These are phyloP conservation scores for Glossosoma conforme DNA, from an alignment of 1,140 invertebrate genomes.

Conservation along the genomic window DNA sequence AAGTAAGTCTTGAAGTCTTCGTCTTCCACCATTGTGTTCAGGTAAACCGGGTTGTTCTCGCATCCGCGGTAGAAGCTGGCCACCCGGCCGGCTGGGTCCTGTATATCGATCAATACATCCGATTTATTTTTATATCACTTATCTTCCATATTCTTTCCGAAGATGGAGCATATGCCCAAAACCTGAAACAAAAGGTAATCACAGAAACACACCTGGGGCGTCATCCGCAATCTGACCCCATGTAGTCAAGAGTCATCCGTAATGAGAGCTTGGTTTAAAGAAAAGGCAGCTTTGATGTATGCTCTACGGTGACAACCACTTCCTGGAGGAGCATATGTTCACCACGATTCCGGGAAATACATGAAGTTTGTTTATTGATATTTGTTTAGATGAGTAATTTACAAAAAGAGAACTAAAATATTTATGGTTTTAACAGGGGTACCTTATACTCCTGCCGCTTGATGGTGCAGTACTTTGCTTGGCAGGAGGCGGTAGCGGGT, in stretches of 20 bases:
- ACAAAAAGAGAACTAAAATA: not conserved
- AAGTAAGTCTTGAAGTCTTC: slow-evolving; percentile 45
- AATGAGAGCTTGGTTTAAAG: not conserved
- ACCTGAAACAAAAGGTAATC: slow-evolving; percentile 1
- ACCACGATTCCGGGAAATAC: not conserved
- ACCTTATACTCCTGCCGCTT: slow-evolving; percentile 48
- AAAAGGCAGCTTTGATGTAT: not conserved
- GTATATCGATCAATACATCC: slow-evolving; percentile 12
- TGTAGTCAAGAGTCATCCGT: not conserved
- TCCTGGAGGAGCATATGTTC: not conserved
- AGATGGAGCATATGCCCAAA: not conserved
- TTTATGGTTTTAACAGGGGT: slow-evolving; percentile 20
- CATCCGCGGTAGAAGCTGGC: slow-evolving; percentile 48
- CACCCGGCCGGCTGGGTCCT: slow-evolving; percentile 46
- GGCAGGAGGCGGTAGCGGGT: slow-evolving; percentile 38
- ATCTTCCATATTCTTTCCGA: not conserved
- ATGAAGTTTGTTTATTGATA: not conserved
- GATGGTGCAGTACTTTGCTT: slow-evolving; percentile 46
- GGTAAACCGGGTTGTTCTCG: slow-evolving; percentile 40
- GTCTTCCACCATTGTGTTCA: slow-evolving; percentile 47
- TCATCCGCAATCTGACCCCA: not conserved
- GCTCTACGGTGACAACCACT: not conserved
- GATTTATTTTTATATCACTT: not conserved
- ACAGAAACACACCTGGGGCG: too few relatives aligned
- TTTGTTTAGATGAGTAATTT: not conserved